Evolutionary conservation across 1,140 invertebrate species (phyloP).

Genomic region (Thalassaphorura encarpata): DNA sequence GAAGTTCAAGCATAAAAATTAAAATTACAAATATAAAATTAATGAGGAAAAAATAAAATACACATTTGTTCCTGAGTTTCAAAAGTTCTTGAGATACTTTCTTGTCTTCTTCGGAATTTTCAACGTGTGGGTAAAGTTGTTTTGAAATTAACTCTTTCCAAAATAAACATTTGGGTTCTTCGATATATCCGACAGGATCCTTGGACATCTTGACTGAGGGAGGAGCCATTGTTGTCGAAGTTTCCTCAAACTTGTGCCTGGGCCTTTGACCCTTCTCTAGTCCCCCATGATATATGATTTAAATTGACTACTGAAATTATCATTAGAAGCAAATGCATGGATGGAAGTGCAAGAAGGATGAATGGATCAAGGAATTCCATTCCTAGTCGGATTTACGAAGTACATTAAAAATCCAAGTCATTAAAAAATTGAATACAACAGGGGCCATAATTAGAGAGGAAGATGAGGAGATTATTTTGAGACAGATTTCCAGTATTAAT

Average conservation of each 20-base stretch:
- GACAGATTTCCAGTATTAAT: conserved; percentile 72
- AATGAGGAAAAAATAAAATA: conserved; percentile 71
- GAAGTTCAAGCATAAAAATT: conserved; percentile 65
- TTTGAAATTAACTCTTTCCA: conserved; percentile 61
- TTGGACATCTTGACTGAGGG: background rate
- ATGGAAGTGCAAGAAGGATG: conserved; percentile 76
- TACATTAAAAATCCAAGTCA: conserved; percentile 72
- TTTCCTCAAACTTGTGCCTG: conserved; percentile 36
- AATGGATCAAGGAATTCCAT: conserved; percentile 55
- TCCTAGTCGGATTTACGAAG: too few relatives aligned
- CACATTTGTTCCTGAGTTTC: conserved; percentile 56
- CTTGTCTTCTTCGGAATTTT: conserved; percentile 48
- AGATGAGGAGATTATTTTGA: conserved; percentile 64
- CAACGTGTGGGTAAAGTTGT: conserved; percentile 59
- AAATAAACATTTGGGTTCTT: conserved; percentile 51
- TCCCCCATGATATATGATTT: conserved; percentile 76
- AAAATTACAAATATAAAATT: conserved; percentile 72
- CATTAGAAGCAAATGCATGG: conserved; percentile 85
- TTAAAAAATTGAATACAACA: conserved; percentile 51
- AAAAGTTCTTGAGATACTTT: conserved; percentile 50
- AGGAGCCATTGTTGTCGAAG: background rate
- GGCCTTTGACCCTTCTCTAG: conserved; percentile 53
- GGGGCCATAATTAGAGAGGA: conserved; percentile 61
- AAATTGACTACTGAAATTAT: conserved; percentile 85
- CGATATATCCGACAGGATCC: conserved; percentile 44